These are phyloP conservation scores for Labroides dimidiatus DNA, from an alignment of 2,797 vertebrate genomes.

Conservation along the genomic window DNA sequence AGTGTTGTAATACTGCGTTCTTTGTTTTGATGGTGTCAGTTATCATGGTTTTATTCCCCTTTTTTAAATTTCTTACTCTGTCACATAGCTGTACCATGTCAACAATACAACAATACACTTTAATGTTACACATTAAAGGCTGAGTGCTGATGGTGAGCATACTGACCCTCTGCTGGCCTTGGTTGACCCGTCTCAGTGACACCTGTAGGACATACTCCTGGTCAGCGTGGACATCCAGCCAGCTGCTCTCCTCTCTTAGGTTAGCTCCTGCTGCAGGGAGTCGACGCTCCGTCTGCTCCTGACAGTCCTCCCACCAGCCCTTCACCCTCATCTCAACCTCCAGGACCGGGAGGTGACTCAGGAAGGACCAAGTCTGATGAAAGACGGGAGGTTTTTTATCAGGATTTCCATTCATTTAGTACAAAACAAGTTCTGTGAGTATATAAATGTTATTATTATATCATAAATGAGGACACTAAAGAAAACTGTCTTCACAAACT, in stretches of 20 bases:
- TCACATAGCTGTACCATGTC: too few relatives aligned
- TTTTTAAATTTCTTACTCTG: too few relatives aligned
- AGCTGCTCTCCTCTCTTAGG: constrained; percentile 85
- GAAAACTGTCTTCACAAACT: too few relatives aligned
- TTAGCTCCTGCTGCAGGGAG: constrained; percentile 79
- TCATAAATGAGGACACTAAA: too few relatives aligned
- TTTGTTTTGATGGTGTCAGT: too few relatives aligned
- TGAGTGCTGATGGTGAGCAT: rapidly evolving
- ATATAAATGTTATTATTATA: too few relatives aligned
- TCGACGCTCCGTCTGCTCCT: constrained; percentile 82
- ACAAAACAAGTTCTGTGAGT: too few relatives aligned
- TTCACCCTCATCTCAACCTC: constrained; percentile 89
- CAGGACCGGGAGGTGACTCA: constrained; percentile 92
- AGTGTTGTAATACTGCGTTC: too few relatives aligned
- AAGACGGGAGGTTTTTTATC: background rate
- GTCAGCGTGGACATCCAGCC: constrained; percentile 92
- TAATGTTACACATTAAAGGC: background rate
- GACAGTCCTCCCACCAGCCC: constrained; percentile 90
- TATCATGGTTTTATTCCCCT: too few relatives aligned
- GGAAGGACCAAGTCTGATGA: constrained; percentile 90
- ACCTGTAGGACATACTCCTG: constrained; percentile 97
- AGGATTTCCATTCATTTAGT: too few relatives aligned
- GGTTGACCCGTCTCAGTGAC: constrained; percentile 86
- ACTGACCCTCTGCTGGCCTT: constrained; percentile 89
- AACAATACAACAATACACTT: background rate